These are phyloP conservation scores for Willowsia nigromaculata DNA, from an alignment of 2,888 invertebrate genomes.

Conservation along the genomic window DNA sequence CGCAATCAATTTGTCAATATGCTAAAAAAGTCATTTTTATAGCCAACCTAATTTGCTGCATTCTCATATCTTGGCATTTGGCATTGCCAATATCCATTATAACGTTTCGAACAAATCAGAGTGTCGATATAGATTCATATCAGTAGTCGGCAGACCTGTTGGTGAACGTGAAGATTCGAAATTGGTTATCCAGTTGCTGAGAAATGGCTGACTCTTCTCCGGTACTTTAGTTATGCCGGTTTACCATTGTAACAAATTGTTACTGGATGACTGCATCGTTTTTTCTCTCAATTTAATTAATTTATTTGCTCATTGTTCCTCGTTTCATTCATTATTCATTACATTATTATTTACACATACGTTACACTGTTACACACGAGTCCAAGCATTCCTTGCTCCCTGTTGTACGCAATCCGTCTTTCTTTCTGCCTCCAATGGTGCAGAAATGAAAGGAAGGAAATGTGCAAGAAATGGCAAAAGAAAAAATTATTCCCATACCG, in stretches of 20 bases:
- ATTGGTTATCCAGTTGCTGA: no score
- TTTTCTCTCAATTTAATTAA: background rate
- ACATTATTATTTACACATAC: background rate
- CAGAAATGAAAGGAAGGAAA: background rate
- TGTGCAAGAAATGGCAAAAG: constrained; percentile 27
- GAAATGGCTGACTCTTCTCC: background rate
- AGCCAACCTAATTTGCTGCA: no score
- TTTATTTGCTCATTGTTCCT: background rate
- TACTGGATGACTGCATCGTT: background rate
- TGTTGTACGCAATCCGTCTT: no score
- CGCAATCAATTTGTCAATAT: background rate
- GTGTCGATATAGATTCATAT: no score
- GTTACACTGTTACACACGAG: background rate
- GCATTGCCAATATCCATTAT: no score
- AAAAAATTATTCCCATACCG: constrained; percentile 24
- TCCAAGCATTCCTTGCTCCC: no score
- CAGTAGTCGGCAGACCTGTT: no score
- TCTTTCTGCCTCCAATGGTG: background rate
- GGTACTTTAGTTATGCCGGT: background rate
- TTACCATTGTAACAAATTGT: background rate
- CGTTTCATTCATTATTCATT: background rate
- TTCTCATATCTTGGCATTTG: no score
- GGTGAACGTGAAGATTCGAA: no score
- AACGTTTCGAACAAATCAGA: no score
- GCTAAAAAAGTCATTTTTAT: no score